Evolutionary conservation across 2,797 vertebrate genomes (phyloP).

Genomic region (Cephalopachus bancanus): DNA sequence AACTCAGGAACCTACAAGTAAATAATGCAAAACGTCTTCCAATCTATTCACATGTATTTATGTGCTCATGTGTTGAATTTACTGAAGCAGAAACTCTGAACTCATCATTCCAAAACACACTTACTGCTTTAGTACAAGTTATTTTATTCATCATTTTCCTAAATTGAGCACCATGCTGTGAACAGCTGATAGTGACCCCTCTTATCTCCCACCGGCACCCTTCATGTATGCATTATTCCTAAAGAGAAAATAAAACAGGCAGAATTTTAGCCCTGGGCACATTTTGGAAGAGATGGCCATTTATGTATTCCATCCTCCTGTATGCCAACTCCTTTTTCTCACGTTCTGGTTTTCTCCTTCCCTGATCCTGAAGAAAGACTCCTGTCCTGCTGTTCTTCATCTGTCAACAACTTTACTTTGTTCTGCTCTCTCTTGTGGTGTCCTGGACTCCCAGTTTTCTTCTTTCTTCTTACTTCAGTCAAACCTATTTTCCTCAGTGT

Average conservation of each 20-base stretch:
- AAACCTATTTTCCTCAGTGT: background rate
- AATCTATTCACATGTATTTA: background rate
- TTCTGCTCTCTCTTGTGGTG: background rate
- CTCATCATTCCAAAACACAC: background rate
- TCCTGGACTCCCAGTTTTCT: background rate
- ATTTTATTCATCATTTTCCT: conserved; percentile 46
- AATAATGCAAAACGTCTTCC: background rate
- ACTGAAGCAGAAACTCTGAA: background rate
- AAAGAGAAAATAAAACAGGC: background rate
- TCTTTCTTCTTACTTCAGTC: background rate
- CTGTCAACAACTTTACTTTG: background rate
- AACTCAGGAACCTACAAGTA: background rate
- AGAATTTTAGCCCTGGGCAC: background rate
- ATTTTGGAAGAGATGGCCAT: background rate
- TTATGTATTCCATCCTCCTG: background rate
- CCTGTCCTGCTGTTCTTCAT: background rate
- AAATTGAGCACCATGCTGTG: background rate
- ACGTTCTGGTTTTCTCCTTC: background rate
- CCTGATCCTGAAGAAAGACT: background rate
- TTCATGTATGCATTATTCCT: background rate
- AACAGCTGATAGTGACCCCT: background rate
- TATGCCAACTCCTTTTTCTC: background rate
- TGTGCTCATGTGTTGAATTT: background rate
- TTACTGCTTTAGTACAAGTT: background rate
- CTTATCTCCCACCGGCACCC: background rate